Percentiles rank a stretch among this genome's conserved stretches.
These are phyloP conservation scores for Cygnus olor DNA, from an alignment of 2,797 vertebrate species.

Conservation along the genomic window DNA sequence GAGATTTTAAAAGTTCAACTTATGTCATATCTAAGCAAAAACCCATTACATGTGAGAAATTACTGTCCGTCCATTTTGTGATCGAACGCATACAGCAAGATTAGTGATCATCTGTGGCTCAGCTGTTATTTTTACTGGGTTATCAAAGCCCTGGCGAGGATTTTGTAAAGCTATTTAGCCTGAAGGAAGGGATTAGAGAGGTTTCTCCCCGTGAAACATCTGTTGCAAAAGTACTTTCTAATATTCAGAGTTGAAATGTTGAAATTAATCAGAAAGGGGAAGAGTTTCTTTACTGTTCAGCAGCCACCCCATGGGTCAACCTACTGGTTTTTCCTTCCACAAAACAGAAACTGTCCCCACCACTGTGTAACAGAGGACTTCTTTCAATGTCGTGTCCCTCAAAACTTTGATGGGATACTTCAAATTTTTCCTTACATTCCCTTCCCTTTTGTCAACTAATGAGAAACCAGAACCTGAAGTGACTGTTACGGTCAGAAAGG, in stretches of 20 bases:
- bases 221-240: slow-evolving; percentile 59
- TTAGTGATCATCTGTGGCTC: slow-evolving; percentile 69
- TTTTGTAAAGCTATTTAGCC: slow-evolving; percentile 73
- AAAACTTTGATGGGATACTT: neutral
- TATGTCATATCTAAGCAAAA: neutral
- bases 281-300: neutral
- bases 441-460: neutral
- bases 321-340: neutral
- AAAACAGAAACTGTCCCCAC: neutral
- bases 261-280: slow-evolving; percentile 41
- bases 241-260: slow-evolving; percentile 38
- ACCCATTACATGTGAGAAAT: neutral
- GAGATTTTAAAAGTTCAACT: neutral
- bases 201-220: slow-evolving; percentile 67
- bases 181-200: slow-evolving; percentile 70
- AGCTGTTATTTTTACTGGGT: slow-evolving; percentile 66
- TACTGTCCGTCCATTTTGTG: neutral
- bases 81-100: neutral
- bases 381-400: neutral
- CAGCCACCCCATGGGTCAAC: neutral
- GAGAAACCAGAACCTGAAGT: neutral
- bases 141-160: slow-evolving; percentile 66
- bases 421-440: neutral
- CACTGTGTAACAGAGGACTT: neutral
- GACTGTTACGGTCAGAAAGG: neutral